These are phyloP conservation scores for Nasonia longicornis DNA, from an alignment of 1,140 invertebrate genomes.

Conservation along the genomic window DNA sequence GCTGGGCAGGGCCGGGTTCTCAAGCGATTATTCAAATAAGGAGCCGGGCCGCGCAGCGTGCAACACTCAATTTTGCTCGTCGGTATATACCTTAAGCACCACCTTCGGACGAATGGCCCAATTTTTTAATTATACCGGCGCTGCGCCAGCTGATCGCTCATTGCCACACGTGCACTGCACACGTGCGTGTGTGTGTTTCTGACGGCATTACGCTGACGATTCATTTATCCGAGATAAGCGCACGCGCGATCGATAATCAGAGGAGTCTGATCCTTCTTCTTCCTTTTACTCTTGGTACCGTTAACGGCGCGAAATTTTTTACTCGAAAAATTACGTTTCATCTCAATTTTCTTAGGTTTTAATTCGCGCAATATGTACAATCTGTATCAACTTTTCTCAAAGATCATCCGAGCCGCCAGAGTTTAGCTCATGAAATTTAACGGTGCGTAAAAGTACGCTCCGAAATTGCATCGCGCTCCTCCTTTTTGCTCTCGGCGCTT, in stretches of 20 bases:
- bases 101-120: slow-evolving; percentile 22
- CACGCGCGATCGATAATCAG: neutral
- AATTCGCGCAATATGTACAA: too few relatives aligned
- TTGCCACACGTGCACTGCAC: neutral
- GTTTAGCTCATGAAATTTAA: neutral
- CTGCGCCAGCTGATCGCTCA: neutral
- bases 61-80: slow-evolving; percentile 11
- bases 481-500: slow-evolving; percentile 10
- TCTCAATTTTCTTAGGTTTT: too few relatives aligned
- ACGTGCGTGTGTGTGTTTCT: neutral
- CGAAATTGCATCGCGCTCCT: neutral
- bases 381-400: too few relatives aligned
- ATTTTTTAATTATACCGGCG: slow-evolving; percentile 34
- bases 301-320: too few relatives aligned
- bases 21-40: slow-evolving; percentile 39
- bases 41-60: neutral
- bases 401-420: too few relatives aligned
- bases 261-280: neutral
- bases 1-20: neutral
- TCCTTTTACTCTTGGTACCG: neutral
- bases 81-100: neutral
- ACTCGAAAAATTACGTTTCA: too few relatives aligned
- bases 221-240: neutral
- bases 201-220: slow-evolving; percentile 8
- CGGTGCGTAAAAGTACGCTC: neutral